Base-by-base conservation (phyloP, 2,888 invertebrate genomes). In the Plebejus anna region DNA sequence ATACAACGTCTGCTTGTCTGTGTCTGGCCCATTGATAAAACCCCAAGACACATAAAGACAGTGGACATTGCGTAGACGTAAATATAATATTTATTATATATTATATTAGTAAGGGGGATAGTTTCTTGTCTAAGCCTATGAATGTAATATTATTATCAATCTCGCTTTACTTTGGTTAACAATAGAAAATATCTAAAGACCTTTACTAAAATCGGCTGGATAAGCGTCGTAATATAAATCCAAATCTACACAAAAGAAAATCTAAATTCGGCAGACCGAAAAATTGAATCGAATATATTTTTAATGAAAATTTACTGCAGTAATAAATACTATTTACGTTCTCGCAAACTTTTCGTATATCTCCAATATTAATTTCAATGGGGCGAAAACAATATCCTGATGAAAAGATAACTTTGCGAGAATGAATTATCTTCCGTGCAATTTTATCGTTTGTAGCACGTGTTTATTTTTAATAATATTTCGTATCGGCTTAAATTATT, bases 261-360 rank as follows among this genome's bases (percentile, higher is more conserved):
- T 61, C 61, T 61, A 61, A 61, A 61, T 61, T 11, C 28, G 4
- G 22, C 4, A 61, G 9, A 61, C 61, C 6, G 61, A 59, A 59
- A 59, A 59, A 66, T 5, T 66, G 66, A 5, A 66, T 66, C 13
- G 11, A 71, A 71, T 42, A 71, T 42, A 71, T 42, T 66, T 66
- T 66, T 71, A 71, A 71, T 71, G 42, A 22, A 71, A 42, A 71
- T 6, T 42, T 42, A 71, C 42, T 38, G 71, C 71, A 9, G 71
- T 71, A 71, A 71, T 71, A 42, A 71, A 42, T 71, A 71, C 71
- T 66, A 66, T 66, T 66, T 66, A 66, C 13, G 66, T 28, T 66
- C 28, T 51, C 6, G 55, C 32, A 51, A 73, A 73, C 73, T 36
- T 73, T 55, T 51, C 16, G 32, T 55, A 32, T 73, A 36, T 32